Evolutionary conservation across 2,113 vertebrate genomes (phyloP).

Genomic region (Pelecanus crispus): DNA sequence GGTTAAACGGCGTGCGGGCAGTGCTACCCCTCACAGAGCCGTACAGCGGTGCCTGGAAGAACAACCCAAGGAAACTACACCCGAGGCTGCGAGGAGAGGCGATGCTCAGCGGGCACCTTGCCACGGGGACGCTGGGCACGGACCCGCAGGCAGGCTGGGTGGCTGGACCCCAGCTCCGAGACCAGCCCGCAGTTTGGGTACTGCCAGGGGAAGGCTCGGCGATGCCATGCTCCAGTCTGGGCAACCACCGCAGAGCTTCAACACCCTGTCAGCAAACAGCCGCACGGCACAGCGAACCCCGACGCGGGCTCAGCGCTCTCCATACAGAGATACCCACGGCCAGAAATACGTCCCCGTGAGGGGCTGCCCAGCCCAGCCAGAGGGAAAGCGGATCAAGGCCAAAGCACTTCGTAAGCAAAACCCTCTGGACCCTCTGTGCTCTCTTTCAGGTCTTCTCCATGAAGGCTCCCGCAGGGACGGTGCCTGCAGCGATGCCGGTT

Average conservation of each 20-base stretch:
- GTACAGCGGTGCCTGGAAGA: fast-evolving
- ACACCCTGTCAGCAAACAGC: not conserved
- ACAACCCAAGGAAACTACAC: not conserved
- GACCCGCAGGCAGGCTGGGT: not conserved
- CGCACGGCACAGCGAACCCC: fast-evolving
- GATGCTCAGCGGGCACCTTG: not conserved
- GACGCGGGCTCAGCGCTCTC: fast-evolving
- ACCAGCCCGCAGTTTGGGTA: fast-evolving
- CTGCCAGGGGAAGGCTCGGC: not conserved
- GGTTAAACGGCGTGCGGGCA: fast-evolving
- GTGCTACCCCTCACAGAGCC: not conserved
- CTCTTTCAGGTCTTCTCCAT: not conserved
- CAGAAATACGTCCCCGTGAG: not conserved
- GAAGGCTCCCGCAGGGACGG: not conserved
- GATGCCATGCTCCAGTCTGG: not conserved
- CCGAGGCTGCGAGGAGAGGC: fast-evolving
- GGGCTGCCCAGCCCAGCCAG: not conserved
- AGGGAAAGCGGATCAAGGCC: not conserved
- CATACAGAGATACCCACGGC: fast-evolving
- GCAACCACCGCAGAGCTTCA: not conserved
- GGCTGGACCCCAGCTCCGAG: not conserved
- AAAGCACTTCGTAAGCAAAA: not conserved
- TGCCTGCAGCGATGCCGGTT: not conserved
- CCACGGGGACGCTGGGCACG: not conserved
- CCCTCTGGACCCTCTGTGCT: fast-evolving